phyloP scores from a whole-genome alignment of 2,113 vertebrate genomes.

The Copsychus sechellarum region DNA sequence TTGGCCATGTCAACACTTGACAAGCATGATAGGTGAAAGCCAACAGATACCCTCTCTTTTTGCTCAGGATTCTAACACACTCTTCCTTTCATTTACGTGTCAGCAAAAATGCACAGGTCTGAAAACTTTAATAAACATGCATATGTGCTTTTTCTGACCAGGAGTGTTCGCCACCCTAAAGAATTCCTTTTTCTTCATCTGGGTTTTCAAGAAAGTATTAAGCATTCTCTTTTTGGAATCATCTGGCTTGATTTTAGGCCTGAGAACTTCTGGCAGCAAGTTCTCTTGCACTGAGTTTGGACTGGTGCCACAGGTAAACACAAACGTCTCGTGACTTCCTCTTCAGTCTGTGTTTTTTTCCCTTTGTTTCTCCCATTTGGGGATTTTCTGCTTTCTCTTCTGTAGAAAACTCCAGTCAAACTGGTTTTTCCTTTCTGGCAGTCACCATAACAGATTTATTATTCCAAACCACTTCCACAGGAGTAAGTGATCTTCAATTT shows the following conservation, averaged over 20 bases:
- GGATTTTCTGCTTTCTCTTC: constrained; percentile 37
- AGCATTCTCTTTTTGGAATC: not conserved
- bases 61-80: not conserved
- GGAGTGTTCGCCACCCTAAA: fast-evolving
- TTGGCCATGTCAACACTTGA: not conserved
- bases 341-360: constrained; percentile 3
- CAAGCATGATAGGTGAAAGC: not conserved
- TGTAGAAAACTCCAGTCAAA: constrained; percentile 35
- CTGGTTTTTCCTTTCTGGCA: constrained; percentile 45
- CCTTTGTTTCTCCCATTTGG: constrained; percentile 15
- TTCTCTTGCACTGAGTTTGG: not conserved
- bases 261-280: not conserved
- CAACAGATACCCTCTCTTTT: not conserved
- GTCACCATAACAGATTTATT: not conserved
- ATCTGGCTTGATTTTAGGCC: constrained; percentile 1
- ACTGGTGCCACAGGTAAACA: constrained; percentile 25
- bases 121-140: not conserved
- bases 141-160: not conserved
- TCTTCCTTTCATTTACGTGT: not conserved
- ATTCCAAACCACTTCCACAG: not conserved
- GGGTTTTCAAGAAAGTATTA: not conserved
- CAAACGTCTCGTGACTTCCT: not conserved
- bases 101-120: not conserved
- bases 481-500: not conserved
- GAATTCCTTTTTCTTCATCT: not conserved